Evolutionary conservation across 2,888 invertebrate genomes (phyloP).

Genomic region (Lepetodrilus schrolli): DNA sequence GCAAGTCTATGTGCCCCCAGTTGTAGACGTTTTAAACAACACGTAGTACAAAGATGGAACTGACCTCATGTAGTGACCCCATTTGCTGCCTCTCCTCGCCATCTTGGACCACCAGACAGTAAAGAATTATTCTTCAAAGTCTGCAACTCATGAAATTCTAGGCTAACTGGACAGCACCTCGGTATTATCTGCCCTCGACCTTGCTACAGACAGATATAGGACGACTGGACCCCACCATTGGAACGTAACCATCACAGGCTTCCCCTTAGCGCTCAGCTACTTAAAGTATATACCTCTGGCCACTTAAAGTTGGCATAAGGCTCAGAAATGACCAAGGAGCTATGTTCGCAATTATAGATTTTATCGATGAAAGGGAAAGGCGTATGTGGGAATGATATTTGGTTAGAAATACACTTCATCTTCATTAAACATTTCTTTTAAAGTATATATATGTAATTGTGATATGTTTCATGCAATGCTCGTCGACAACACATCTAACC

Average conservation of each 20-base stretch:
- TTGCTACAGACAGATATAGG: background rate
- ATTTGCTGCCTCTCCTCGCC: background rate
- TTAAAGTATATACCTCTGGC: slow-evolving; percentile 11
- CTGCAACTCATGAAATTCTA: background rate
- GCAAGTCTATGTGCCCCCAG: no score
- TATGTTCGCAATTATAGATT: background rate
- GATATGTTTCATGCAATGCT: background rate
- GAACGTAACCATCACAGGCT: background rate
- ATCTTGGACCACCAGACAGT: background rate
- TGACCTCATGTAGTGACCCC: slow-evolving; percentile 20
- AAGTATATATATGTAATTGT: background rate
- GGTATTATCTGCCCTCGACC: background rate
- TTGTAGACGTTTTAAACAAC: no score
- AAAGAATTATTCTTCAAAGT: background rate
- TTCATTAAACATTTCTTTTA: no score
- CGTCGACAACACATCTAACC: background rate
- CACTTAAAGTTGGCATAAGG: slow-evolving; percentile 2
- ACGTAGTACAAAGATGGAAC: background rate
- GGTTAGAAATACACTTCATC: no score
- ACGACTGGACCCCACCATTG: slow-evolving; percentile 18
- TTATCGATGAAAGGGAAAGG: slow-evolving; percentile 7
- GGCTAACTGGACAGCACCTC: background rate
- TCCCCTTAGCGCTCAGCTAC: background rate
- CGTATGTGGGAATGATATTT: no score
- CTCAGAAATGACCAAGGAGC: background rate